Conservation (phyloP, 2,113 vertebrate genomes). For the Calyptomena viridis region DNA sequence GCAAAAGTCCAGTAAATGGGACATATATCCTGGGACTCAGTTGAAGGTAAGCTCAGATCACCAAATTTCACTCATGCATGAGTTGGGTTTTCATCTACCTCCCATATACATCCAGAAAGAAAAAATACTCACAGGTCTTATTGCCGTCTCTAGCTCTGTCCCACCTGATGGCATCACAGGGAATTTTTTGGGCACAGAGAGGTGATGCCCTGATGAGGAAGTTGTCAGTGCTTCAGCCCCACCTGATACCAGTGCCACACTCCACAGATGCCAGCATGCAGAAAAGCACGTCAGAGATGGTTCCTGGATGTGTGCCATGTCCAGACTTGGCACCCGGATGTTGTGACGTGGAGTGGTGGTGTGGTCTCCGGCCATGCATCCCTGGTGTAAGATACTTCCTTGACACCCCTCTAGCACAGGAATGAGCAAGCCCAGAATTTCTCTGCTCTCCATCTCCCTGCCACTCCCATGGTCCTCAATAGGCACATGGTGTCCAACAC, state of each 20-base stretch:
- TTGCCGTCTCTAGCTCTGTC: background rate
- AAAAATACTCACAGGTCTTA: background rate
- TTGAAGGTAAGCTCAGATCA: background rate
- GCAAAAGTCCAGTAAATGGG: background rate
- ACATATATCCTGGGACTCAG: background rate
- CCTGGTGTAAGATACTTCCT: background rate
- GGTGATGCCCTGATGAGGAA: background rate
- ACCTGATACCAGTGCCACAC: background rate
- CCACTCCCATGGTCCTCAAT: background rate
- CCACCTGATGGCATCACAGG: background rate
- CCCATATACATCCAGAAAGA: background rate
- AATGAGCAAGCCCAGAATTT: background rate
- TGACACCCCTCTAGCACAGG: background rate
- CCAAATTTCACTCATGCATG: background rate
- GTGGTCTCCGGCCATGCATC: background rate
- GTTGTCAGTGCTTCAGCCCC: background rate
- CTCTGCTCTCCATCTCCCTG: background rate
- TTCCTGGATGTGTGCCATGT: accelerated
- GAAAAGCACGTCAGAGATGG: background rate
- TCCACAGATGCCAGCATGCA: background rate
- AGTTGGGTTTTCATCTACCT: background rate
- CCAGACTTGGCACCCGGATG: background rate
- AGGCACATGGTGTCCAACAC: background rate
- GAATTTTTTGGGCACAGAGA: background rate
- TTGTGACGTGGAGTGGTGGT: background rate